These are phyloP conservation scores for Dendrolimus punctatus DNA, from an alignment of 1,140 invertebrate genomes.

Conservation along the genomic window DNA sequence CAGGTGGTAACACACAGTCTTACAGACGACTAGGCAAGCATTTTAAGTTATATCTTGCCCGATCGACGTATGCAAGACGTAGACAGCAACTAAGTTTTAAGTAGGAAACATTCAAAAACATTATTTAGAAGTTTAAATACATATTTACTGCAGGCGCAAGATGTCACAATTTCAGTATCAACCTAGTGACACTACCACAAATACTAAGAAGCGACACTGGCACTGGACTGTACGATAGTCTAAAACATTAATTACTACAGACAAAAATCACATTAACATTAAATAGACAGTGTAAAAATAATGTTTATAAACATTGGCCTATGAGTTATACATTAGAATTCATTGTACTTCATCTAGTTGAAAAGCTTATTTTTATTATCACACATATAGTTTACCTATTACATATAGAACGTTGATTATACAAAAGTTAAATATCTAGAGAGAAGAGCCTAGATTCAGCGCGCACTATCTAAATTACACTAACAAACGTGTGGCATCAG, in stretches of 20 bases:
- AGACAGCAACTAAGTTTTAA: too few species aligned
- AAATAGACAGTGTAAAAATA: constrained; percentile 69
- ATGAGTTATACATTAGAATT: constrained; percentile 60
- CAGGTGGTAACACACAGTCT: too few species aligned
- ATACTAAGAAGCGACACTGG: constrained; percentile 3
- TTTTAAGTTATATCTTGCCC: too few species aligned
- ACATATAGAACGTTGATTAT: constrained; percentile 59
- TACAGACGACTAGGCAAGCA: too few species aligned
- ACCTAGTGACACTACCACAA: too few species aligned
- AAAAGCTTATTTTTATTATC: constrained; percentile 69
- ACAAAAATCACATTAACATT: constrained; percentile 61
- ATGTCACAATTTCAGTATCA: too few species aligned
- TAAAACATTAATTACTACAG: constrained; percentile 49
- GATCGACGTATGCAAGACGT: too few species aligned
- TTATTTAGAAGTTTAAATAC: too few species aligned
- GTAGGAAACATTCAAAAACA: too few species aligned
- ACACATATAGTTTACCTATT: constrained; percentile 58
- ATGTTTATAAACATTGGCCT: constrained; percentile 68
- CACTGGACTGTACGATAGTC: constrained; percentile 50
- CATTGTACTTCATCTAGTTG: constrained; percentile 67
- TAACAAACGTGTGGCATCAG: constrained; percentile 31
- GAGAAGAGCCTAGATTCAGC: constrained; percentile 31
- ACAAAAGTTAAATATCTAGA: constrained; percentile 52
- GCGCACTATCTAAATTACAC: constrained; percentile 9
- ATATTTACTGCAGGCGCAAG: too few species aligned